phyloP scores from a whole-genome alignment of 1,140 invertebrate genomes.

The Aphelinus certus region DNA sequence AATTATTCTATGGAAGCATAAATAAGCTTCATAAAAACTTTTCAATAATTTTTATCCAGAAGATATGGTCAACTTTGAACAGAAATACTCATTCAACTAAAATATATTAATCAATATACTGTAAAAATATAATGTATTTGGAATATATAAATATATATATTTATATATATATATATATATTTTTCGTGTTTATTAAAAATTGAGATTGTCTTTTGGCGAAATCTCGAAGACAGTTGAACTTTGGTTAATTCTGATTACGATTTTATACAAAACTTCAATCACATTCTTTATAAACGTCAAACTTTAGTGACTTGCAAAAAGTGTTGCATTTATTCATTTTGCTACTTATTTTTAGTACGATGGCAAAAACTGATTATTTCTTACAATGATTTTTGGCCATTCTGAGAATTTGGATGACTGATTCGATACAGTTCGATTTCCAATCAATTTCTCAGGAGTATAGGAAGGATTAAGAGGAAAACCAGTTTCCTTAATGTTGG shows the following conservation, averaged over 20 bases:
- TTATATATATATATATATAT: too few species aligned
- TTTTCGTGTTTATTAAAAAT: slow-evolving; percentile 15
- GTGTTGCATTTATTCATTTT: slow-evolving; percentile 26
- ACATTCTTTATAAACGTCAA: slow-evolving; percentile 32
- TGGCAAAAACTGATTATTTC: slow-evolving; percentile 23
- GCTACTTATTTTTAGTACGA: slow-evolving; percentile 21
- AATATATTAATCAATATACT: slow-evolving; percentile 12
- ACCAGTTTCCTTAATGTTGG: slow-evolving; percentile 36
- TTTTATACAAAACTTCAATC: slow-evolving; percentile 36
- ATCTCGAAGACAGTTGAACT: slow-evolving; percentile 12
- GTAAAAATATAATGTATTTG: slow-evolving; percentile 23
- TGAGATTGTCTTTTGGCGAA: slow-evolving; percentile 20
- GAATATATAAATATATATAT: not conserved
- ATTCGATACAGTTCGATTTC: slow-evolving; percentile 9
- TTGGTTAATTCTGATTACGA: slow-evolving; percentile 25
- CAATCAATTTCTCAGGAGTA: slow-evolving; percentile 21
- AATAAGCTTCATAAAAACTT: slow-evolving; percentile 16
- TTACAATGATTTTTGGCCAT: slow-evolving; percentile 34
- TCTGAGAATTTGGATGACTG: slow-evolving; percentile 31
- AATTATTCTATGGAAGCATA: slow-evolving; percentile 10
- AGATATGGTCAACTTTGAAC: slow-evolving; percentile 26
- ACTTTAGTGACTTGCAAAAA: slow-evolving; percentile 29
- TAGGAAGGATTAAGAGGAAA: slow-evolving; percentile 33
- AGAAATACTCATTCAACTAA: slow-evolving; percentile 11
- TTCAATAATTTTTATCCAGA: slow-evolving; percentile 10